Conservation (phyloP, 2,797 vertebrate genomes). For the Sus cebifrons region DNA sequence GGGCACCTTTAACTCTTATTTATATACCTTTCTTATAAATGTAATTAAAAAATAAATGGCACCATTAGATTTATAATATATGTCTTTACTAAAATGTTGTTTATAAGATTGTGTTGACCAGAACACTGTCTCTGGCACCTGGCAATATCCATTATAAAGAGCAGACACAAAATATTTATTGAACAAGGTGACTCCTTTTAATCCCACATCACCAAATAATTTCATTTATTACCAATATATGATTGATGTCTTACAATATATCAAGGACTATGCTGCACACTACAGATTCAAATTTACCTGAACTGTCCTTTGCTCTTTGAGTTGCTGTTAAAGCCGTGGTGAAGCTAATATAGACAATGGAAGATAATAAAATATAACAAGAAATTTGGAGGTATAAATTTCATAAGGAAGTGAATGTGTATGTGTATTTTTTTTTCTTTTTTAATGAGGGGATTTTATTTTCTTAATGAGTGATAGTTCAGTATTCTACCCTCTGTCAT, state of each 20-base stretch:
- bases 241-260: background rate
- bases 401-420: background rate
- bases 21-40: background rate
- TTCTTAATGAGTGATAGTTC: background rate
- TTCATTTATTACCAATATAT: background rate
- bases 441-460: background rate
- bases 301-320: background rate
- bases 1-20: background rate
- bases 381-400: background rate
- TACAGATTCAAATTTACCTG: background rate
- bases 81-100: background rate
- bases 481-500: background rate
- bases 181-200: background rate
- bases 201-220: background rate
- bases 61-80: background rate
- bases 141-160: background rate
- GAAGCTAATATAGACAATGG: background rate
- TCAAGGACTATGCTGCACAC: background rate
- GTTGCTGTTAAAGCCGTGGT: background rate
- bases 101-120: background rate
- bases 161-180: background rate
- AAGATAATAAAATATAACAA: background rate
- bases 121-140: background rate
- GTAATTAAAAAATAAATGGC: background rate
- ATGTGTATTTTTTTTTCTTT: background rate